phyloP scores from a whole-genome alignment of 2,888 invertebrate species.

The Pseudococcus viburni region DNA sequence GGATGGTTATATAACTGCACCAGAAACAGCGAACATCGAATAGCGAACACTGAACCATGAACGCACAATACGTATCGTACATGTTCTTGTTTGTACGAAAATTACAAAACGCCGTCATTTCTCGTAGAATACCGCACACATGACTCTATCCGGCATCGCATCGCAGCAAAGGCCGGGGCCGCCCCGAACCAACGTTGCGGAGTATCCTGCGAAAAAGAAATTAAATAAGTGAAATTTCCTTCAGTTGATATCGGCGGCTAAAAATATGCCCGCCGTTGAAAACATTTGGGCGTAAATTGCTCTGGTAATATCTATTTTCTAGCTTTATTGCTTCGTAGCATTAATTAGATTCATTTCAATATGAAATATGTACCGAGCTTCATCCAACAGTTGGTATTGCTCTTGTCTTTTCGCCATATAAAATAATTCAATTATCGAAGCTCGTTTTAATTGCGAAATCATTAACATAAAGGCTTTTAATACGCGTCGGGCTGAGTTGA shows the following conservation, averaged over 20 bases:
- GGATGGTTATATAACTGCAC: neutral
- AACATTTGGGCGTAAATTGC: slow-evolving; percentile 54
- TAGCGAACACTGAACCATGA: neutral
- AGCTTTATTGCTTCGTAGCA: slow-evolving; percentile 41
- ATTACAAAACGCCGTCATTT: slow-evolving; percentile 1
- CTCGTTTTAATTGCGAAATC: slow-evolving; percentile 50
- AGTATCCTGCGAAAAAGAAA: slow-evolving; percentile 30
- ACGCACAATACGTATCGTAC: neutral
- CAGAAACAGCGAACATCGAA: neutral
- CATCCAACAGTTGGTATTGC: slow-evolving; percentile 46
- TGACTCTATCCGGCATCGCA: neutral
- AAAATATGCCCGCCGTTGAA: slow-evolving; percentile 47
- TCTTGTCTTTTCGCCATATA: slow-evolving; percentile 42
- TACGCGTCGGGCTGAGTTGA: slow-evolving; percentile 10
- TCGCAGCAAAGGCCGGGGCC: neutral
- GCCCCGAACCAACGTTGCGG: neutral
- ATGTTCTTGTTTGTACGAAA: neutral
- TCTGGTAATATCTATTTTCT: slow-evolving; percentile 58
- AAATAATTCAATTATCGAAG: slow-evolving; percentile 55
- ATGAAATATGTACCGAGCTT: slow-evolving; percentile 46
- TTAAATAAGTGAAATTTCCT: slow-evolving; percentile 39
- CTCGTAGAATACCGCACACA: slow-evolving; percentile 13
- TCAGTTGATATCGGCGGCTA: neutral
- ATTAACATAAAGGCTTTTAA: slow-evolving; percentile 58
- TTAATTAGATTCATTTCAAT: slow-evolving; percentile 55